Base-by-base conservation (phyloP, 2,888 invertebrate genomes). In the Erannis defoliaria region DNA sequence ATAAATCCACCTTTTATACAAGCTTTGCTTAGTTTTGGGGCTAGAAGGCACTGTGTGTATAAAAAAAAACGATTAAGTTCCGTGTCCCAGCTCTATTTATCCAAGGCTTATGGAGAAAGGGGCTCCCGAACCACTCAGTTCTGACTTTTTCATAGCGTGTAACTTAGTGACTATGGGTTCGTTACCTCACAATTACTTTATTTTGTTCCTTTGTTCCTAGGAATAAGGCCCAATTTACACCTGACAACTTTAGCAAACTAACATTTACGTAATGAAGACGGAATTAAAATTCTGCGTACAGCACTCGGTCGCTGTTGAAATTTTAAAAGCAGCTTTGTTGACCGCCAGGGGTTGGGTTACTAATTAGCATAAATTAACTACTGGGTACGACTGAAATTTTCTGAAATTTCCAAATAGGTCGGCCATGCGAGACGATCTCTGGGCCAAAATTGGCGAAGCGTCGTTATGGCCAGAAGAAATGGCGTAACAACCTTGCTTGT, bases 121-220 rank as follows among this genome's bases (percentile, higher is more conserved):
- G 23, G 51, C 38, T 40, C 29, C 51, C 51, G 40, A 51, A 51
- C 29, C 51, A 51, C 29, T 40, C 26, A 16, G 18, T 51, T 51
- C 40, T 29, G 51, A 50, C 40, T 40, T 8, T 40, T 38, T 51
- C 40, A 51, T 51, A 29, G 40, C 51, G 40, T 40, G 40, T 51
- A 40, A 51, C 29, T 51, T 42, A 31, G 5, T 19, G 18, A 6
- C 40, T 40, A 51, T 31, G 29, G 40, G 51, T 23, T 10, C 26
- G 31, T 51, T 51, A 51, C 40, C 26, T 18, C 18, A 29, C 19
- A 31, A 51, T 29, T 26, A 29, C 31, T 50, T 31, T 31, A 51
- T 51, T 23, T 38, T 23, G 10, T 10, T 37, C 6, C 31, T 50
- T 29, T 19, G 21, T 40, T 51, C 26, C 26, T 51, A 16, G 16